phyloP scores from a whole-genome alignment of 2,113 vertebrate genomes.

The Alligator mississippiensis region DNA sequence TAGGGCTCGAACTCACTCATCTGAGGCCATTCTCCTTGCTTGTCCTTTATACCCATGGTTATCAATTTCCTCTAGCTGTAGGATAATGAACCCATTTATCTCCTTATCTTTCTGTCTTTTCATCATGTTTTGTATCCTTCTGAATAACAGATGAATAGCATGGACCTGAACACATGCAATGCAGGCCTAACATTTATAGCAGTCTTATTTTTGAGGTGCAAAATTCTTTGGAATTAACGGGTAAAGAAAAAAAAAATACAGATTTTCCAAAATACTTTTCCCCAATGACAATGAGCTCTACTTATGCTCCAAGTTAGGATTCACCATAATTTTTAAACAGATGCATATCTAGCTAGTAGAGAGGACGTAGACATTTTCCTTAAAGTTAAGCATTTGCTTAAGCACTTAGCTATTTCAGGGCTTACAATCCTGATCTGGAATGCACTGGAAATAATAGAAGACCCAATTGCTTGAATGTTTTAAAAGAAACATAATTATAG shows the following conservation, averaged over 20 bases:
- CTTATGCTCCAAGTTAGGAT: neutral
- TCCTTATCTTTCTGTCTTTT: neutral
- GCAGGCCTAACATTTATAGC: neutral
- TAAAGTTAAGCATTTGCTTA: neutral
- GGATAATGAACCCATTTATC: neutral
- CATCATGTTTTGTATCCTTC: accelerated
- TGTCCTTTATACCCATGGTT: neutral
- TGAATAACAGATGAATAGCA: neutral
- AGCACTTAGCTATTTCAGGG: neutral
- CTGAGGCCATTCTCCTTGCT: neutral
- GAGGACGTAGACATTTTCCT: neutral
- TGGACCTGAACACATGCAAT: neutral
- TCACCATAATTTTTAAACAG: neutral
- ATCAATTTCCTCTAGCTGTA: neutral
- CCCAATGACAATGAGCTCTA: neutral
- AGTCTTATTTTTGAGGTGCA: neutral
- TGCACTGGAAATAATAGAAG: neutral
- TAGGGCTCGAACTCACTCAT: neutral
- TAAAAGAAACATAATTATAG: no score
- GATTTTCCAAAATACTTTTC: accelerated
- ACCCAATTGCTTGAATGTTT: no score
- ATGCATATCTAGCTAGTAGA: no score
- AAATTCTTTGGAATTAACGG: neutral
- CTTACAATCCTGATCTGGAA: neutral
- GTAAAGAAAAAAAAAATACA: neutral